Evolutionary conservation across 2,888 invertebrate genomes (phyloP).

Genomic region (Amphipoea oculea): DNA sequence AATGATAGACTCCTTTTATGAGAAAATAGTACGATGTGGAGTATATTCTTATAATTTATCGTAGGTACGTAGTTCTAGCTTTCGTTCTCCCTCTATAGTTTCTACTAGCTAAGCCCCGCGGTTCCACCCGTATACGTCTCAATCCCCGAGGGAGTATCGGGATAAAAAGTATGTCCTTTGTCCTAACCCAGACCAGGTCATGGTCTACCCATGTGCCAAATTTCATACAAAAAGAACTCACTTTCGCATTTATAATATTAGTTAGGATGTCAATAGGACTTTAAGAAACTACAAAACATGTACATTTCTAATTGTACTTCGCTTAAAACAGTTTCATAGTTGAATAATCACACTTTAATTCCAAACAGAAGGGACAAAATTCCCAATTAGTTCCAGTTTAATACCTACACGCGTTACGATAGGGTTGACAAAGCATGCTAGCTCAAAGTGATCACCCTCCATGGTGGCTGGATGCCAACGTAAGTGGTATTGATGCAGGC

Average conservation of each 20-base stretch:
- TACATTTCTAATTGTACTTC: no score
- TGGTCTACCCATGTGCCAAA: no score
- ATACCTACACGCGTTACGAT: conserved; percentile 48
- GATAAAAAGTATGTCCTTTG: no score
- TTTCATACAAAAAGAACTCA: background rate
- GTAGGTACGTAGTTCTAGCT: background rate
- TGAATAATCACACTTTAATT: conserved; percentile 26
- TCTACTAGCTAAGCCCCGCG: background rate
- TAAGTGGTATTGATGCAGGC: conserved; percentile 80
- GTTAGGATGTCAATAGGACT: background rate
- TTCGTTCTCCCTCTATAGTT: no score
- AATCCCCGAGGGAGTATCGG: no score
- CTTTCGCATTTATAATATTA: background rate
- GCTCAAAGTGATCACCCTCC: conserved; percentile 72
- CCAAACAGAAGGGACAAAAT: conserved; percentile 35
- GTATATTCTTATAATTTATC: background rate
- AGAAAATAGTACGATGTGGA: background rate
- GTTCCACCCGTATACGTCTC: no score
- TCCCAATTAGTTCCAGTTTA: conserved; percentile 56
- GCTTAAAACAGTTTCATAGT: conserved; percentile 14
- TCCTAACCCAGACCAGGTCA: no score
- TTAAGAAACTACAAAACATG: background rate
- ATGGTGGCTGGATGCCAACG: conserved; percentile 69
- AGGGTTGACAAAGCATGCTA: conserved; percentile 64
- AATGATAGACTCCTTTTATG: background rate